phyloP scores from a whole-genome alignment of 2,888 invertebrate genomes.

The Macropis europaea region DNA sequence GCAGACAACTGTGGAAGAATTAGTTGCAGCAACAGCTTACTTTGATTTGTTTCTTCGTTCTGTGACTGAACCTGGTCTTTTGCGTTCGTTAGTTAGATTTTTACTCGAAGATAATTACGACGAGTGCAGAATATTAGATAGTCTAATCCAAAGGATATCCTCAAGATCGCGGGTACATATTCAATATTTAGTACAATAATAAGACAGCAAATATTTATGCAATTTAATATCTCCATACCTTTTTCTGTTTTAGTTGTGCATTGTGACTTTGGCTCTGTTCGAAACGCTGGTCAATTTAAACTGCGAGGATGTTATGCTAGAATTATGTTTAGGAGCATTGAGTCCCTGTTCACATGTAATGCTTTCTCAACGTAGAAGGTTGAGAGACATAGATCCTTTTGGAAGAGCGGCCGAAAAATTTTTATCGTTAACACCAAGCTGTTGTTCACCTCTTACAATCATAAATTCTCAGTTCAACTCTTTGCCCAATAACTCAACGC shows the following conservation, averaged over 20 bases:
- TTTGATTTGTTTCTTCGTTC: slow-evolving; percentile 94
- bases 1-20: slow-evolving; percentile 92
- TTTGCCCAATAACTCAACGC: slow-evolving; percentile 59
- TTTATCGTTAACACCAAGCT: slow-evolving; percentile 86
- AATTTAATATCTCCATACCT: neutral
- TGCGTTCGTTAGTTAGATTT: slow-evolving; percentile 92
- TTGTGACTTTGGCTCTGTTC: slow-evolving; percentile 94
- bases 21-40: slow-evolving; percentile 95
- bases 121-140: slow-evolving; percentile 90
- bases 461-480: slow-evolving; percentile 54
- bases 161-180: slow-evolving; percentile 86
- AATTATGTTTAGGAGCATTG: slow-evolving; percentile 92
- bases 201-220: neutral
- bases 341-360: slow-evolving; percentile 90
- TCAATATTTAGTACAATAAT: slow-evolving; percentile 13
- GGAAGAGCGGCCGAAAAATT: slow-evolving; percentile 88
- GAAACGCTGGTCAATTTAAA: slow-evolving; percentile 94
- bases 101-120: slow-evolving; percentile 92
- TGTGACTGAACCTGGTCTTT: slow-evolving; percentile 90
- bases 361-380: slow-evolving; percentile 88
- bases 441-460: slow-evolving; percentile 78
- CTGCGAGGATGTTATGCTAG: slow-evolving; percentile 98
- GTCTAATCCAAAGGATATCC: slow-evolving; percentile 89
- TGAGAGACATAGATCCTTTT: slow-evolving; percentile 87
- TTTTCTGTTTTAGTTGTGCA: slow-evolving; percentile 83